phyloP scores from a whole-genome alignment of 2,797 vertebrate genomes.

The Somateria mollissima region DNA sequence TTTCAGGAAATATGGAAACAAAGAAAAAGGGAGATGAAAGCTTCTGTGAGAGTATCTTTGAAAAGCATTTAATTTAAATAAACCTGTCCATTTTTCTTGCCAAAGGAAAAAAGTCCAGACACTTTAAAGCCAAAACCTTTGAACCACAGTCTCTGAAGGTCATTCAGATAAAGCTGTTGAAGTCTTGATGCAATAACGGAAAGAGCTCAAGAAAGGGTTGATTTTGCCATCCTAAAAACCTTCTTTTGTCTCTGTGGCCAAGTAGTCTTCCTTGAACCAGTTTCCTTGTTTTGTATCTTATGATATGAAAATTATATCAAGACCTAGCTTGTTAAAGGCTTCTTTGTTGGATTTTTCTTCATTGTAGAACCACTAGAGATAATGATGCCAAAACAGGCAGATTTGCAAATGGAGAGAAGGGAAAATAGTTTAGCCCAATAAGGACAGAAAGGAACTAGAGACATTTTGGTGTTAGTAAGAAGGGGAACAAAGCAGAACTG shows the following conservation, averaged over 20 bases:
- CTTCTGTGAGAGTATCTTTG: slow-evolving; percentile 30
- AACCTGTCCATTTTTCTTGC: slow-evolving; percentile 40
- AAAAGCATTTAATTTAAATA: slow-evolving; percentile 63
- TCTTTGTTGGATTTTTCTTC: neutral
- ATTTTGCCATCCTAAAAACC: neutral
- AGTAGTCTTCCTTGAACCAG: neutral
- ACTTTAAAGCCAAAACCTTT: slow-evolving; percentile 47
- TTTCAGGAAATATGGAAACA: slow-evolving; percentile 43
- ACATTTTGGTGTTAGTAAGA: neutral
- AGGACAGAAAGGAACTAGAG: neutral
- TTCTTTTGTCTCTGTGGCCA: neutral
- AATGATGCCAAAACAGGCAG: neutral
- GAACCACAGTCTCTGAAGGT: slow-evolving; percentile 27
- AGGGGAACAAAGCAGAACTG: neutral
- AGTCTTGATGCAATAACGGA: neutral
- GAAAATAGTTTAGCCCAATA: neutral
- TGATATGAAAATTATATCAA: too few relatives aligned
- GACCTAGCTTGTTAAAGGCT: neutral
- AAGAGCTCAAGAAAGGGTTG: neutral
- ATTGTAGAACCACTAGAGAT: neutral
- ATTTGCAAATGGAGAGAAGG: neutral
- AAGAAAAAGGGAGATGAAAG: slow-evolving; percentile 56
- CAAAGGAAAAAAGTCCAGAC: neutral
- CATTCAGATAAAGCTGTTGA: neutral
- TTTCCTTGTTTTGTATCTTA: neutral